phyloP scores from a whole-genome alignment of 2,888 invertebrate genomes.

The Cheilosia scutellata region DNA sequence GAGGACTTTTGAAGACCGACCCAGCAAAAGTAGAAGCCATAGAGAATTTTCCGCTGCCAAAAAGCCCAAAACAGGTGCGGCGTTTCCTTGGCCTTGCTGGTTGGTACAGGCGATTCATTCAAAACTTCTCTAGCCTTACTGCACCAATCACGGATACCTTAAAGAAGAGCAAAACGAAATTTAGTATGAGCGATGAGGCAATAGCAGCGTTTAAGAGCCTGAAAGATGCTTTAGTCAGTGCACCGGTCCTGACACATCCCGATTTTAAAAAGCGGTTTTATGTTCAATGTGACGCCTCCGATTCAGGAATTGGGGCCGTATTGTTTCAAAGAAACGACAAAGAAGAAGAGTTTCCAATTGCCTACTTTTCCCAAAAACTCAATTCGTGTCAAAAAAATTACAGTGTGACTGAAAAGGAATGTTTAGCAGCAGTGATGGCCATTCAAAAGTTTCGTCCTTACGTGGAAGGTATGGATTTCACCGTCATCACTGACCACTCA shows the following conservation, averaged over 20 bases:
- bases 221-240: constrained; percentile 44
- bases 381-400: not conserved
- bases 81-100: too few species aligned
- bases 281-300: constrained; percentile 59
- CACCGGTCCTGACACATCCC: constrained; percentile 60
- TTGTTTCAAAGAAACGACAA: not conserved
- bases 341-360: too few species aligned
- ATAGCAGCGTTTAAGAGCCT: constrained; percentile 43
- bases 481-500: too few species aligned
- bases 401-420: not conserved
- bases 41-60: constrained; percentile 1
- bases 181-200: constrained; percentile 55
- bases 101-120: constrained; percentile 1
- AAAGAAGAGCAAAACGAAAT: constrained; percentile 7
- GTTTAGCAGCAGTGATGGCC: too few species aligned
- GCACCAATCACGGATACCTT: too few species aligned
- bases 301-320: not conserved
- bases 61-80: not conserved
- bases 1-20: constrained; percentile 51
- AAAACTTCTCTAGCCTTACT: too few species aligned
- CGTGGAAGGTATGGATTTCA: too few species aligned
- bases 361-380: not conserved
- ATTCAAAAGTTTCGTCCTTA: too few species aligned
- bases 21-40: too few species aligned
- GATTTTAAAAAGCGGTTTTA: constrained; percentile 24